A percentile compares a stretch with the other conserved stretches of the same genome.
Conservation (phyloP, 2,797 vertebrate species). For the Cercopithecus petaurista region DNA sequence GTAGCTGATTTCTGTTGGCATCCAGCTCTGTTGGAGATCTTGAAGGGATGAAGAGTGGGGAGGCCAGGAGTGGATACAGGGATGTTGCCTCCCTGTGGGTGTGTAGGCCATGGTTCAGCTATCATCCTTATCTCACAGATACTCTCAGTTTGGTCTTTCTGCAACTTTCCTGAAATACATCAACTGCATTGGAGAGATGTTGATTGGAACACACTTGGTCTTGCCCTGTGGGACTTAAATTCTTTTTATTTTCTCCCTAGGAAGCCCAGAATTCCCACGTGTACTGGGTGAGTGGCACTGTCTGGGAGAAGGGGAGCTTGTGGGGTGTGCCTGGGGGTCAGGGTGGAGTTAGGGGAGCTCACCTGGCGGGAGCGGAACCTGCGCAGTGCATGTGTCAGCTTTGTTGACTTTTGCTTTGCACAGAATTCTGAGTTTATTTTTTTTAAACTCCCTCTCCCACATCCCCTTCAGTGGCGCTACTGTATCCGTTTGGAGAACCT, state of each 20-base stretch:
- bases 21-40: neutral
- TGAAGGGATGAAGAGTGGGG: neutral
- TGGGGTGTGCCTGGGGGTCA: neutral
- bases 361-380: neutral
- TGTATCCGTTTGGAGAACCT: constrained; percentile 98
- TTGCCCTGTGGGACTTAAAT: constrained; percentile 36
- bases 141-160: neutral
- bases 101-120: neutral
- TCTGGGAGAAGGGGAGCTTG: neutral
- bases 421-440: constrained; percentile 7
- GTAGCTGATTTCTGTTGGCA: neutral
- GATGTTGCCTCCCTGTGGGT: neutral
- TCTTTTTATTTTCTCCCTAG: constrained; percentile 84
- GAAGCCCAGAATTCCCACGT: constrained; percentile 99
- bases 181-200: neutral
- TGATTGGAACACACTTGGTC: constrained; percentile 31
- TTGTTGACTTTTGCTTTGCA: constrained; percentile 8
- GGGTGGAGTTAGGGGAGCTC: neutral
- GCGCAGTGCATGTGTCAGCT: neutral
- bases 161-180: neutral
- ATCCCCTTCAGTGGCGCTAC: constrained; percentile 94
- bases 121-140: neutral
- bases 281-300: constrained; percentile 94
- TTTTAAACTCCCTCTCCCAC: constrained; percentile 4
- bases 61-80: neutral